These are phyloP conservation scores for Toxonevra muliebris DNA, from an alignment of 2,888 invertebrate genomes.

Conservation along the genomic window DNA sequence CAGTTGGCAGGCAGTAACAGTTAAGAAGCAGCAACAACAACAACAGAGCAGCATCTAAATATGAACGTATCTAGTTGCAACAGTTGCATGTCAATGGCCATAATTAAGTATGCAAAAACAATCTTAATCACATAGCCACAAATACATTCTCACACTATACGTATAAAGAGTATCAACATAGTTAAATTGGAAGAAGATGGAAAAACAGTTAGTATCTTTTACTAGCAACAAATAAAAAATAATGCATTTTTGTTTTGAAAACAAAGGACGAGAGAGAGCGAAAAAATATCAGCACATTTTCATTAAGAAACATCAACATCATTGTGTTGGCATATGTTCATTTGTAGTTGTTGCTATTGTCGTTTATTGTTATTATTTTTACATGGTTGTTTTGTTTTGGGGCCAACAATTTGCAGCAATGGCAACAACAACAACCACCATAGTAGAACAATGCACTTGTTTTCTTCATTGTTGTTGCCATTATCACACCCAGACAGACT, in stretches of 20 bases:
- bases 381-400: constrained; percentile 3
- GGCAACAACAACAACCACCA: constrained; percentile 11
- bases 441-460: neutral
- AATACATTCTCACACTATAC: neutral
- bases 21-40: constrained; percentile 13
- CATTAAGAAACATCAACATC: constrained; percentile 6
- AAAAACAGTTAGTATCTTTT: neutral
- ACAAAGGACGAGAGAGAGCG: neutral
- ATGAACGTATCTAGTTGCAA: constrained; percentile 37
- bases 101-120: constrained; percentile 55
- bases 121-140: neutral
- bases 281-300: constrained; percentile 26
- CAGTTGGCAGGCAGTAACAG: neutral
- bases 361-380: constrained; percentile 47
- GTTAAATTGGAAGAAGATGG: neutral
- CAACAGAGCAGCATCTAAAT: neutral
- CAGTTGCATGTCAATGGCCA: constrained; percentile 58
- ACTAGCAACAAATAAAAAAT: neutral
- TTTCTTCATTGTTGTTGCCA: constrained; percentile 1
- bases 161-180: neutral
- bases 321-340: constrained; percentile 2
- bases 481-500: constrained; percentile 8
- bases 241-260: neutral
- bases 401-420: constrained; percentile 36
- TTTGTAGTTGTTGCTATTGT: constrained; percentile 46